These are phyloP conservation scores for Caerostris extrusa DNA, from an alignment of 1,140 invertebrate genomes.

Conservation along the genomic window DNA sequence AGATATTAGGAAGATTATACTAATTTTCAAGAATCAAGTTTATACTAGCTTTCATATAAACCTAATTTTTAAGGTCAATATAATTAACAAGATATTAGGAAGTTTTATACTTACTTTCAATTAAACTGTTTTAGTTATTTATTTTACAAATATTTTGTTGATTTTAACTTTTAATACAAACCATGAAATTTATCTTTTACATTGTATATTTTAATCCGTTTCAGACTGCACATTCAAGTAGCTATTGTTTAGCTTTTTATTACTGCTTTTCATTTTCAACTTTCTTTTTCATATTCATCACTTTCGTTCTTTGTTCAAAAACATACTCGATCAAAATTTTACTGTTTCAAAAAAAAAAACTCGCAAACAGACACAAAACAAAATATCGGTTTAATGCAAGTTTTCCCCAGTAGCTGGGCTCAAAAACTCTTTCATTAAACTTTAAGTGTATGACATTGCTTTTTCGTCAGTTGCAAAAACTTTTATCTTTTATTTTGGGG, in stretches of 20 bases:
- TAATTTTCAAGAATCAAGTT: too few relatives aligned
- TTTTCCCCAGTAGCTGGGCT: not conserved
- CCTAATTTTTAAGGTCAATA: too few relatives aligned
- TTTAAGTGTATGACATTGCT: not conserved
- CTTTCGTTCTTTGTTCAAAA: not conserved
- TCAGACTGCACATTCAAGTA: too few relatives aligned
- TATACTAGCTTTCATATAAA: too few relatives aligned
- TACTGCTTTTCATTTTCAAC: not conserved
- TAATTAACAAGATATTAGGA: too few relatives aligned
- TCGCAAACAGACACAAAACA: not conserved
- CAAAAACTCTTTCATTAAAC: conserved; percentile 2
- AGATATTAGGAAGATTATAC: too few relatives aligned
- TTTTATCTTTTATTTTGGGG: not conserved
- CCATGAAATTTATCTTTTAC: too few relatives aligned
- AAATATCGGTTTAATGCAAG: conserved; percentile 8
- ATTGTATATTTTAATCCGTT: too few relatives aligned
- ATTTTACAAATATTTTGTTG: too few relatives aligned
- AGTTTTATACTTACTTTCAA: too few relatives aligned
- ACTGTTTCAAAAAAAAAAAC: not conserved
- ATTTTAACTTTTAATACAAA: too few relatives aligned
- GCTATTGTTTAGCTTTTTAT: not conserved
- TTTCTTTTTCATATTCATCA: not conserved
- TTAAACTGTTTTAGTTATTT: too few relatives aligned
- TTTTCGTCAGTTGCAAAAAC: conserved; percentile 38
- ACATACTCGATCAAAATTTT: not conserved